Base-by-base conservation (phyloP, 1,140 invertebrate genomes). In the Aphaenogaster ashmeadi region DNA sequence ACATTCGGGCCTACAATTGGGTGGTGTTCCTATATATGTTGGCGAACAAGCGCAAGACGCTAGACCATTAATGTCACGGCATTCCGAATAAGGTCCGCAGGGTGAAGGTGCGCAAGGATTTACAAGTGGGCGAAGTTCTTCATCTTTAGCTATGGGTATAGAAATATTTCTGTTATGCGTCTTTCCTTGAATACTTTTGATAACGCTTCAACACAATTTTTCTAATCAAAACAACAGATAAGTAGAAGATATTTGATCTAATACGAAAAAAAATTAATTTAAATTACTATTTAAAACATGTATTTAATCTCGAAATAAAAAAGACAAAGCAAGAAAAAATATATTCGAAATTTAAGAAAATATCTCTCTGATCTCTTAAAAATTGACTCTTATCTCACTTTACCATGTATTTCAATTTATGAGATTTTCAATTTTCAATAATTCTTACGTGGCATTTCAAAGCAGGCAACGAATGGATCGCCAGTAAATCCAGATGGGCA, bases 1-100 rank as follows among this genome's bases (percentile, higher is more conserved):
- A 94, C 97, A 98, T 94, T 97, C 97, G 9, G 97, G 97, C 84
- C 96, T 93, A 93, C 97, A 97, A 87, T 96, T 96, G 56, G 97
- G 97, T 78, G 97, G 96, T 66, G 94, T 90, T 58, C 97, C 96
- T 44, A 96, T 96, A 91, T 96, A 97, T 84, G 96, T 96, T 41
- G 95, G 92, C 75, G 96, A 94, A 93, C 97, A 98, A 89, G 96
- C 96, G 89, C 97, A 98, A 3, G 96, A 95, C 38, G 97, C 89
- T 56, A 66, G 69, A 9, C 92, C 94, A 9, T 90, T 91, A 27
- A 93, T 90, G 11, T 93, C 92, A 67, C 92, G 92, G 69, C 96
- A 96, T 67, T 94, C 93, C 8, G 96, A 94, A 79, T 95, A 94
- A 15, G 94, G 93, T 6, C 96, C 96, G 84, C 96, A 96, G 3